phyloP scores from a whole-genome alignment of 2,113 vertebrate species.

The Caretta caretta region DNA sequence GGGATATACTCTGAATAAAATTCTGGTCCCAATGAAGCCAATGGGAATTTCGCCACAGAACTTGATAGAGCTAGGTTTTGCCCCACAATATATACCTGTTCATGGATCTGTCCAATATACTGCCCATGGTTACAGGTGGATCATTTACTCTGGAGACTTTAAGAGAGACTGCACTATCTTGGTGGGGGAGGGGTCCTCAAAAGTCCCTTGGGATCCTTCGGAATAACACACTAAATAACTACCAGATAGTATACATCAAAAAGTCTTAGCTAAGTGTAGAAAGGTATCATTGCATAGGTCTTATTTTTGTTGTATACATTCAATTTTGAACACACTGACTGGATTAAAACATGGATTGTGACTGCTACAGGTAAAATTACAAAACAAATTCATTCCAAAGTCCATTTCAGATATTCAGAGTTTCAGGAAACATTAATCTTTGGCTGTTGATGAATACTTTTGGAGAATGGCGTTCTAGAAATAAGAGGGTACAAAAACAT shows the following conservation, averaged over 20 bases:
- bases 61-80: background rate
- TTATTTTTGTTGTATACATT: rapidly evolving
- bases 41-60: background rate
- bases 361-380: background rate
- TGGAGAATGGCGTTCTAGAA: background rate
- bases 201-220: background rate
- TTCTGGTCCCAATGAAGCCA: background rate
- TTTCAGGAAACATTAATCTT: background rate
- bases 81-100: background rate
- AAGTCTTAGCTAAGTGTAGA: background rate
- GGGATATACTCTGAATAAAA: background rate
- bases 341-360: background rate
- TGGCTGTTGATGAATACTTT: background rate
- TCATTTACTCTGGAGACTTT: background rate
- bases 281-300: background rate
- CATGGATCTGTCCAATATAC: background rate
- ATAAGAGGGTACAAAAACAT: background rate
- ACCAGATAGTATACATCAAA: background rate
- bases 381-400: background rate
- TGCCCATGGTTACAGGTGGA: rapidly evolving
- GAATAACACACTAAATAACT: background rate
- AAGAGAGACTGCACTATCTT: background rate
- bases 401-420: background rate
- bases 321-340: background rate
- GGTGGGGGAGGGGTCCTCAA: background rate